phyloP scores from a whole-genome alignment of 2,888 invertebrate species.

The Chloromyia formosa region DNA sequence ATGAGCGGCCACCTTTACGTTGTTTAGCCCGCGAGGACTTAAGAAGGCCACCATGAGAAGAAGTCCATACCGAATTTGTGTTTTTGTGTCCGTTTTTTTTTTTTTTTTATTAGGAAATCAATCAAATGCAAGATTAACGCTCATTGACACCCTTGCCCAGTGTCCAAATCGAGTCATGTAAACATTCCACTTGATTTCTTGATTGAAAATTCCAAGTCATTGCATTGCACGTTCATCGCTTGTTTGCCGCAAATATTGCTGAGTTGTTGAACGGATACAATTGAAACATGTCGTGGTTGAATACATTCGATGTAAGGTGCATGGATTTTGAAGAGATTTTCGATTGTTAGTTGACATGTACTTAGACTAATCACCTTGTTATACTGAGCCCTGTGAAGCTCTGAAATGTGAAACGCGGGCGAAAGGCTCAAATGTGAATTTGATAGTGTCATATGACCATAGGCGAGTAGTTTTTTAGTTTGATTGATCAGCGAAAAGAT shows the following conservation, averaged over 20 bases:
- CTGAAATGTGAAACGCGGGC: neutral
- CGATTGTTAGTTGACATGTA: slow-evolving; percentile 43
- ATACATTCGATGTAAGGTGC: slow-evolving; percentile 7
- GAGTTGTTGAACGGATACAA: slow-evolving; percentile 36
- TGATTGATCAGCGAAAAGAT: too few relatives aligned
- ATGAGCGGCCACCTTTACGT: slow-evolving; percentile 31
- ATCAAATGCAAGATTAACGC: slow-evolving; percentile 41
- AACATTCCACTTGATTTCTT: slow-evolving; percentile 38
- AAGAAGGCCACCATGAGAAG: slow-evolving; percentile 43
- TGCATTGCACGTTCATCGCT: neutral
- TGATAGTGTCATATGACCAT: too few relatives aligned
- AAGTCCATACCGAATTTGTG: slow-evolving; percentile 43
- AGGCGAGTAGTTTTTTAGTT: too few relatives aligned
- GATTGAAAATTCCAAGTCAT: slow-evolving; percentile 31
- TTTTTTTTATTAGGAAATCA: slow-evolving; percentile 26
- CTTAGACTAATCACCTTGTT: slow-evolving; percentile 44
- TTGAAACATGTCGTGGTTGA: slow-evolving; percentile 6
- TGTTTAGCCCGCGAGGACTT: slow-evolving; percentile 7
- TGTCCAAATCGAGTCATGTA: slow-evolving; percentile 22
- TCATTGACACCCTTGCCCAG: slow-evolving; percentile 32
- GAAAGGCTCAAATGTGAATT: too few relatives aligned
- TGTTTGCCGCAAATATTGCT: slow-evolving; percentile 8
- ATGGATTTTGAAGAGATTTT: slow-evolving; percentile 32
- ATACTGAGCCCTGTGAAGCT: slow-evolving; percentile 28
- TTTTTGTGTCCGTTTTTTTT: neutral